Evolutionary conservation across 1,140 invertebrate species (phyloP).

Genomic region (Macrobrachium nipponense): DNA sequence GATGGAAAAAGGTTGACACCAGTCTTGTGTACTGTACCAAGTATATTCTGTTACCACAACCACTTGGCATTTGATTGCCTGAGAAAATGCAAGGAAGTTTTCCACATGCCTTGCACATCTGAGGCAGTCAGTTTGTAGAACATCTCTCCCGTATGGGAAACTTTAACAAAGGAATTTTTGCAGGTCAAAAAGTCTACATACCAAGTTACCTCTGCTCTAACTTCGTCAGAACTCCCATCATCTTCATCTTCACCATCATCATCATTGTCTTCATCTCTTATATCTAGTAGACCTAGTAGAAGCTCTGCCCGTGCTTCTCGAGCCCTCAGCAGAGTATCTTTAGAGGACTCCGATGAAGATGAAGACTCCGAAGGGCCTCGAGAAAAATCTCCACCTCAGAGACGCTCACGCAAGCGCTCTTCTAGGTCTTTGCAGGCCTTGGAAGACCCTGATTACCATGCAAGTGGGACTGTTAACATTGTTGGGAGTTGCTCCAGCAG

Average conservation of each 20-base stretch:
- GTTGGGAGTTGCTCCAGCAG: not conserved
- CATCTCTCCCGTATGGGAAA: too few relatives aligned
- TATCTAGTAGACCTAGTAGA: slow-evolving; percentile 22
- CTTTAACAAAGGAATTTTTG: too few relatives aligned
- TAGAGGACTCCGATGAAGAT: slow-evolving; percentile 11
- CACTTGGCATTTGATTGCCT: too few relatives aligned
- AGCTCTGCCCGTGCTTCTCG: slow-evolving; percentile 15
- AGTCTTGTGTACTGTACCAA: too few relatives aligned
- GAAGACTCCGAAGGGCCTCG: not conserved
- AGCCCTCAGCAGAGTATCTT: slow-evolving; percentile 4
- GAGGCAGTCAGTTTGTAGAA: too few relatives aligned
- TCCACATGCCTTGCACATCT: too few relatives aligned
- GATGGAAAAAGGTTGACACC: too few relatives aligned
- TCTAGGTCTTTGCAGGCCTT: not conserved
- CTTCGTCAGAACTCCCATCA: slow-evolving; percentile 7
- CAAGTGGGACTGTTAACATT: not conserved
- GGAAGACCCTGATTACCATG: not conserved
- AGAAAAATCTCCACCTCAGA: not conserved
- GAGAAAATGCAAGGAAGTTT: too few relatives aligned
- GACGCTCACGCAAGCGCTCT: slow-evolving; percentile 8
- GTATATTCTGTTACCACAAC: too few relatives aligned
- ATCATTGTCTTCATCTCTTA: too few relatives aligned
- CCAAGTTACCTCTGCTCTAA: slow-evolving; percentile 3
- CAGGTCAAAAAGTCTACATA: too few relatives aligned
- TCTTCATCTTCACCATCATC: slow-evolving; percentile 28